A percentile compares a stretch with the other conserved stretches of the same genome.
Conservation (phyloP, 2,113 vertebrate genomes). For the Castor canadensis region DNA sequence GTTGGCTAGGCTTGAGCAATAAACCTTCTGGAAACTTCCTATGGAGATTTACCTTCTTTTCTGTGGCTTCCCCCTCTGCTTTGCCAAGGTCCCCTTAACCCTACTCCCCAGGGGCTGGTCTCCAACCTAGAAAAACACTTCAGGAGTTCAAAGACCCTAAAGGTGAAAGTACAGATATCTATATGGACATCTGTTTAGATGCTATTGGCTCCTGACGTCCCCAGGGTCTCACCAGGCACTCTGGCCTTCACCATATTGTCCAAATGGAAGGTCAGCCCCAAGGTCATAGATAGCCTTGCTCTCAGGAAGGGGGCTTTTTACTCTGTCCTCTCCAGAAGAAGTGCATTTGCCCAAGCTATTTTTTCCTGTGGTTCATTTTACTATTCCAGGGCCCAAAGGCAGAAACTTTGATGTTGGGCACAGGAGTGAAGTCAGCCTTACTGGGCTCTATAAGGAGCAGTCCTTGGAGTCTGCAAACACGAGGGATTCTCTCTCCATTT, state of each 20-base stretch:
- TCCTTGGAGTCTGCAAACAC: background rate
- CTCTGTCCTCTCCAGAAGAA: too few species aligned
- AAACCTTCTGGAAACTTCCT: background rate
- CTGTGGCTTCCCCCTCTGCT: background rate
- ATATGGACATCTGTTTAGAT: background rate
- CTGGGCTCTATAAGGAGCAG: background rate
- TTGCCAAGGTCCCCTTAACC: background rate
- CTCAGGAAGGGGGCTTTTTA: background rate
- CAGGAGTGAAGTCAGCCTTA: background rate
- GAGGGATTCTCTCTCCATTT: background rate
- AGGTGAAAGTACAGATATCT: background rate
- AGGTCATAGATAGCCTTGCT: background rate
- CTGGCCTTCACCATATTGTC: fast-evolving
- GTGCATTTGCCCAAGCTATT: too few species aligned
- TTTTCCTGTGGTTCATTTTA: fast-evolving
- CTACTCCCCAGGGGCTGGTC: background rate
- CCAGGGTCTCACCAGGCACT: background rate
- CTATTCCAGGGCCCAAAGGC: background rate
- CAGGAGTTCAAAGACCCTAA: background rate
- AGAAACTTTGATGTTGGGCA: background rate
- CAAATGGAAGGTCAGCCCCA: background rate
- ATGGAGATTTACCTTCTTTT: background rate
- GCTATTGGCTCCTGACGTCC: background rate
- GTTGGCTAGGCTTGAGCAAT: background rate
- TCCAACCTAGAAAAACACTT: background rate